A percentile compares a stretch with the other conserved stretches of the same genome.
phyloP scores from a whole-genome alignment of 2,797 vertebrate species.

The Trachops cirrhosus region DNA sequence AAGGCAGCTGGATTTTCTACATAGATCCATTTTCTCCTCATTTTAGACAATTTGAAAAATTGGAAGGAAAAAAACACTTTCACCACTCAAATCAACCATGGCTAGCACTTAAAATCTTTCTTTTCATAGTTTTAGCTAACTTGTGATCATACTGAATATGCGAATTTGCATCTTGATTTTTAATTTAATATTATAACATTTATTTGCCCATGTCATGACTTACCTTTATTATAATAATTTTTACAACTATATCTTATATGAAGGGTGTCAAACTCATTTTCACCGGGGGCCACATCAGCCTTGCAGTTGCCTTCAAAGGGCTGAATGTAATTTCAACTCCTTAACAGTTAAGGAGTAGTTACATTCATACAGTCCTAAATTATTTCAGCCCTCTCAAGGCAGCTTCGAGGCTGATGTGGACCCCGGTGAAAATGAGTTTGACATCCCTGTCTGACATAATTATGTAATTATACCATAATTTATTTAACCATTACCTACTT shows the following conservation, averaged over 20 bases:
- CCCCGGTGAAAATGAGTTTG: too few species aligned
- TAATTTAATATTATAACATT: constrained; percentile 1
- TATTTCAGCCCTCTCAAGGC: too few species aligned
- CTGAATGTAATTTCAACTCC: too few species aligned
- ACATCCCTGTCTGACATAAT: not conserved
- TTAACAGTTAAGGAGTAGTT: too few species aligned
- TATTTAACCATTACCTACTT: constrained; percentile 7
- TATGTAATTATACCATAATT: not conserved
- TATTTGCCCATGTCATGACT: not conserved
- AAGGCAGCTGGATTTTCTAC: not conserved
- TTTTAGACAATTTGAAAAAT: not conserved
- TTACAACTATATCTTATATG: not conserved
- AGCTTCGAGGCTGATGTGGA: too few species aligned
- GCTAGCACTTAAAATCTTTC: not conserved
- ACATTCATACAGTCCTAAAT: too few species aligned
- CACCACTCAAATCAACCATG: not conserved
- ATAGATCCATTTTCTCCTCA: constrained; percentile 1
- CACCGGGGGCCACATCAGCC: too few species aligned
- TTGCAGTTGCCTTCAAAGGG: too few species aligned
- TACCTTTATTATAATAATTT: constrained; percentile 12
- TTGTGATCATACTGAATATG: not conserved
- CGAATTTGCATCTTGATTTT: constrained; percentile 35
- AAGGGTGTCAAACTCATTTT: not conserved
- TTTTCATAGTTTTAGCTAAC: constrained; percentile 30
- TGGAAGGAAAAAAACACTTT: not conserved